Conservation (phyloP, 2,797 vertebrate genomes). For the Discoglossus pictus region DNA sequence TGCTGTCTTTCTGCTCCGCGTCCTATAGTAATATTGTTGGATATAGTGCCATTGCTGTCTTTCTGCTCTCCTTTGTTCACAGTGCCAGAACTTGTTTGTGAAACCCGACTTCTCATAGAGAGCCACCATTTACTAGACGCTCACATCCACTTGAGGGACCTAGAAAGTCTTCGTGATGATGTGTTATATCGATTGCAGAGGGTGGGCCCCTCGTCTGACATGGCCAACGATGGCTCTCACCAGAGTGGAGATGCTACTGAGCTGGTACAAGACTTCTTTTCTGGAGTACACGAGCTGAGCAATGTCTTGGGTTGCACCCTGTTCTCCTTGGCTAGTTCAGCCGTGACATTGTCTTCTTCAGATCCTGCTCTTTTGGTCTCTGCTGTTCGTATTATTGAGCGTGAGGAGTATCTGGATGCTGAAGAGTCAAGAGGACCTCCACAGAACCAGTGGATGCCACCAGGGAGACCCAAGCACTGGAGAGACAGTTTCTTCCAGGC, state of each 20-base stretch:
- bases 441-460: conserved; percentile 66
- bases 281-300: conserved; percentile 79
- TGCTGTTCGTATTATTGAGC: conserved; percentile 87
- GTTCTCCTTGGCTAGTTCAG: conserved; percentile 81
- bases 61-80: not conserved
- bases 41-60: not conserved
- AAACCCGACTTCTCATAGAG: conserved; percentile 78
- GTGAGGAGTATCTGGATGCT: conserved; percentile 81
- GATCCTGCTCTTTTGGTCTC: conserved; percentile 89
- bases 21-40: too few relatives aligned
- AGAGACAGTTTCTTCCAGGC: conserved; percentile 81
- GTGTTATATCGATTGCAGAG: conserved; percentile 79
- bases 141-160: conserved; percentile 82
- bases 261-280: conserved; percentile 79
- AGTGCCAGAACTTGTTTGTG: conserved; percentile 77
- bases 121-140: conserved; percentile 84
- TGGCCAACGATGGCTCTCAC: conserved; percentile 51
- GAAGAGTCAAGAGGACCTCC: conserved; percentile 66
- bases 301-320: conserved; percentile 84
- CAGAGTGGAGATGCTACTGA: conserved; percentile 67
- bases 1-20: too few relatives aligned
- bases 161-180: conserved; percentile 85
- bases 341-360: conserved; percentile 77
- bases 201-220: not conserved
- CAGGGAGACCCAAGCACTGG: conserved; percentile 86